Evolutionary conservation across 92 coral and sea anemone species (phyloP), one percentile per base, ranked within the genome.

Genomic region (Porites cylindrica): DNA sequence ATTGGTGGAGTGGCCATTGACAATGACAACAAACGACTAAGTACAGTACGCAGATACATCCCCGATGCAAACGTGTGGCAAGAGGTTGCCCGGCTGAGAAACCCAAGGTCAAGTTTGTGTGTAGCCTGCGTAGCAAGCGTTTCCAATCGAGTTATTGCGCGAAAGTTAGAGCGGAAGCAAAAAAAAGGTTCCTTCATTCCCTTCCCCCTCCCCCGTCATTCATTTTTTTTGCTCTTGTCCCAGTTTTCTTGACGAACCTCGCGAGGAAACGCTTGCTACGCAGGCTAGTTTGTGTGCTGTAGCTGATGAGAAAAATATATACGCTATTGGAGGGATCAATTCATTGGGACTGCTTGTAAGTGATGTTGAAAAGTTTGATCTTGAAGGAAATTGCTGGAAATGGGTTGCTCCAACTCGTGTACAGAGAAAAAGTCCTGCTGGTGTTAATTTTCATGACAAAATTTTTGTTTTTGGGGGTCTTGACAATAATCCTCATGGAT

Each of bases 401-500:
- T 16, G 2, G 16, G 3, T 60, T 60, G 65, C 65, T 8, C 65
- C 65, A 60, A 11, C 17, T 16, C 65, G 17, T 2, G 11, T 47
- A n/a, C 6, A 23, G 10, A 13, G 78, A 74, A 6, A 8, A 6
- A 14, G 8, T 12, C 7, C 47, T 10, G 21, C 60, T 74, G 78
- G 62, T 8, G 63, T 53, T 1, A 74, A 47, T 52, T 74, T 74
- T 12, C 19, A 74, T 7, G 26, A 63, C 17, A 23, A 51, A 4
- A 74, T 74, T 1, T 74, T 52, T 53, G 78, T 74, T 26, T 74
- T 23, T 52, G 64, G 78, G 7, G 78, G 65, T 16, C 17, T 60
- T 60, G 16, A 11, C n/a, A n/a, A n/a, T n/a, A n/a, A n/a, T 60
- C 4, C 65, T 60, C 17, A 10, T 60, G 65, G 65, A 60, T 60